Evolutionary conservation across 2,113 vertebrate genomes (phyloP), one percentile per base, ranked within the genome.

Genomic region (Eupsittula cactorum): DNA sequence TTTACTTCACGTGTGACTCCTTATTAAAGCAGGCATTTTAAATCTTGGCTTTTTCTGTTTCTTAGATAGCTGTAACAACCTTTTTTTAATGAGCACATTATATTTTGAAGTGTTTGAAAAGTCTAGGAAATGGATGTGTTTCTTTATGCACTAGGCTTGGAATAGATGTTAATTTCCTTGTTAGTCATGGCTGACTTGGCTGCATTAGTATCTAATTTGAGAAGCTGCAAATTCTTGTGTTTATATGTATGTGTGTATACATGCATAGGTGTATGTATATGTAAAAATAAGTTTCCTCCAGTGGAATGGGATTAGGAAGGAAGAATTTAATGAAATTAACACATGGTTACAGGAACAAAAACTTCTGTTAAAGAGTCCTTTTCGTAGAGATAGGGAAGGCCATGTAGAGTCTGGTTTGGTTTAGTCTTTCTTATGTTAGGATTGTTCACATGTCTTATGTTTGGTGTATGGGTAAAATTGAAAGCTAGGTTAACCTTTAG

Each of bases 241-340:
- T 20, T 53, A 8, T 84, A 10, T 75, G 5, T 50, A 41, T 62
- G 25, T 68, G 3, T 52, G 4, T 44, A 20, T 29, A 12, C 5
- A 1, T 14, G 2, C 5, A 2, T 3, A 3, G 5, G 4, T 46
- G 9, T 49, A 9, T 23, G 13, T 25, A 4, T 52, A 15, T 31
- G 3, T 17, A 59, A 20, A 62, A n/a, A 78, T 31, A 7, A 16
- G 13, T 60, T 67, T 67, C 5, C 16, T 10, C 13, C 12, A 9
- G 15, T 68, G 57, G 17, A 63, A 53, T 35, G 17, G 31, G 39
- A 33, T 31, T 46, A 52, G 13, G 41, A 59, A 52, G 59, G 67
- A 71, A 25, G 3, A 15, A 14, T 16, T 52, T 65, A 4, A 3
- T 1, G 16, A 70, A 57, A 31, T 41, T 6, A 69, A 77, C 7